Evolutionary conservation across 2,113 vertebrate genomes (phyloP).

Genomic region (Tyrannus savana): DNA sequence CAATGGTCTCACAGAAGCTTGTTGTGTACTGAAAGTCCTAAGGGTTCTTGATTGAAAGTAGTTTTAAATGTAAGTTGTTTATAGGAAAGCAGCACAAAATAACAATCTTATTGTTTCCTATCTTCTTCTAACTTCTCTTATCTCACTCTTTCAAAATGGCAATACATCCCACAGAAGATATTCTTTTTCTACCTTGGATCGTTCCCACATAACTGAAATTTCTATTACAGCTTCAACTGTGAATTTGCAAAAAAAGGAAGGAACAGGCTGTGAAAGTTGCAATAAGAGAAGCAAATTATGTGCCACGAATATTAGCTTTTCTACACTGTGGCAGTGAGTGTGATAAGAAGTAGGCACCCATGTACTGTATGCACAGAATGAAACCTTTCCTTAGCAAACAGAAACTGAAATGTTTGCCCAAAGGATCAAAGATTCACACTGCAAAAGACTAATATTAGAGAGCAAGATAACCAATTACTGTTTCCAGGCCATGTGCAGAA

Average conservation of each 20-base stretch:
- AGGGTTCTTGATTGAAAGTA: neutral
- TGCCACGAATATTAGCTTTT: neutral
- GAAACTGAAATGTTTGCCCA: slow-evolving; percentile 64
- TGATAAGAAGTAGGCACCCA: slow-evolving; percentile 26
- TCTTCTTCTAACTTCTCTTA: neutral
- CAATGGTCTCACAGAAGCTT: neutral
- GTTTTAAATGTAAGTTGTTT: neutral
- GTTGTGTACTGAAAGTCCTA: neutral
- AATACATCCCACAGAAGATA: neutral
- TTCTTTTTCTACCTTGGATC: neutral
- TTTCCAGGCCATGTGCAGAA: slow-evolving; percentile 29
- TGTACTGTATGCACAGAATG: slow-evolving; percentile 18
- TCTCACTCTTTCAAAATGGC: neutral
- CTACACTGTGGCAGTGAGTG: neutral
- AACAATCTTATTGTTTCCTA: neutral
- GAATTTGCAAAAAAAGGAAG: neutral
- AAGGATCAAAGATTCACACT: slow-evolving; percentile 46
- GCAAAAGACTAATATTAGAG: slow-evolving; percentile 53
- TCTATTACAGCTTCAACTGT: neutral
- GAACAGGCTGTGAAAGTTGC: neutral
- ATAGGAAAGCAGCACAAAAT: neutral
- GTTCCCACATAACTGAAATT: neutral
- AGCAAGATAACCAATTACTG: slow-evolving; percentile 46
- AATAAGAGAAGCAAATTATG: slow-evolving; percentile 1
- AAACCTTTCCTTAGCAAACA: slow-evolving; percentile 48